These are phyloP conservation scores for Pogonophryne albipinna DNA, from an alignment of 2,797 vertebrate species.

Conservation along the genomic window DNA sequence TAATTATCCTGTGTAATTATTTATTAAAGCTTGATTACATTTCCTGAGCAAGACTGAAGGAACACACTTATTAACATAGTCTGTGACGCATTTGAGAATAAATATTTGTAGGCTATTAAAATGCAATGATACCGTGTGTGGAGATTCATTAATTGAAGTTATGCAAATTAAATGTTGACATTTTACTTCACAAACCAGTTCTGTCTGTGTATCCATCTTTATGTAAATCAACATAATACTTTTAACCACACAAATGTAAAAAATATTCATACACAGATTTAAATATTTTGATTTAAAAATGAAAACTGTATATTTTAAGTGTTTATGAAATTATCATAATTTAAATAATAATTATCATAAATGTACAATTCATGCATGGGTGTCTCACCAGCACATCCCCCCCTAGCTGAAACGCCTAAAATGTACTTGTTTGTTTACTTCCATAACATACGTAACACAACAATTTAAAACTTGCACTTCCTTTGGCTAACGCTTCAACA, in stretches of 20 bases:
- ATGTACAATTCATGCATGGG: too few species aligned
- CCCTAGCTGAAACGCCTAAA: too few species aligned
- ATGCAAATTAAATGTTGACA: conserved; percentile 30
- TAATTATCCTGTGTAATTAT: conserved; percentile 58
- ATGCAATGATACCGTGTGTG: conserved; percentile 20
- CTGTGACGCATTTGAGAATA: conserved; percentile 22
- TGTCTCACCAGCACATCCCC: too few species aligned
- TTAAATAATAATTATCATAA: too few species aligned
- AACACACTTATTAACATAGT: conserved; percentile 28
- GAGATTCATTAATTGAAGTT: conserved; percentile 40
- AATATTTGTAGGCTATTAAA: conserved; percentile 32
- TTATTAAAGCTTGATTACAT: conserved; percentile 63
- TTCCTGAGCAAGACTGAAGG: conserved; percentile 29
- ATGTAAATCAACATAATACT: background rate
- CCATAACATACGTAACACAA: too few species aligned
- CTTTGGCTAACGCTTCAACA: too few species aligned
- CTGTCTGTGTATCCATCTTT: background rate
- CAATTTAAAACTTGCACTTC: too few species aligned
- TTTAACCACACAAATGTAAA: background rate
- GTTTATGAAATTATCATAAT: too few species aligned
- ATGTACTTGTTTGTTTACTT: too few species aligned
- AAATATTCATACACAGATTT: background rate
- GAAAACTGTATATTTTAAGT: too few species aligned
- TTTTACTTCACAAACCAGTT: conserved; percentile 1
- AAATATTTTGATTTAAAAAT: background rate